These are phyloP conservation scores for Mus minutoides DNA, from an alignment of 2,797 vertebrate genomes.

Conservation along the genomic window DNA sequence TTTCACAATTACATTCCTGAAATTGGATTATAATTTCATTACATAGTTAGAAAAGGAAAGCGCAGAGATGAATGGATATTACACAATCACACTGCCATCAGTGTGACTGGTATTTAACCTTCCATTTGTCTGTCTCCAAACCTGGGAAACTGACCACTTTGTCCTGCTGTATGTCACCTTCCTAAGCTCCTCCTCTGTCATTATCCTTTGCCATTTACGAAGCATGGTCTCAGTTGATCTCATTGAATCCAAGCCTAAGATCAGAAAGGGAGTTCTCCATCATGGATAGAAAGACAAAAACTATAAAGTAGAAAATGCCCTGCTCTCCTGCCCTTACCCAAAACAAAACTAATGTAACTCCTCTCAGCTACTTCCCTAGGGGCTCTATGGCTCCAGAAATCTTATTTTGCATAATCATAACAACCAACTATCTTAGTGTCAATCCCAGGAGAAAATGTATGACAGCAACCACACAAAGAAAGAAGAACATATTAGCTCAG, in stretches of 20 bases:
- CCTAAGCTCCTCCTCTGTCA: conserved; percentile 45
- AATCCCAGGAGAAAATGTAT: not conserved
- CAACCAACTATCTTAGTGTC: not conserved
- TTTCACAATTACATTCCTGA: conserved; percentile 11
- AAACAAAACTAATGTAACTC: conserved; percentile 26
- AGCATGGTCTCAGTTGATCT: conserved; percentile 48
- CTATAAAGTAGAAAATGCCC: not conserved
- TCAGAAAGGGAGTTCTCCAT: conserved; percentile 20
- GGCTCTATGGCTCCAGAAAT: not conserved
- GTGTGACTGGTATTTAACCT: conserved; percentile 53
- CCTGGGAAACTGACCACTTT: conserved; percentile 57
- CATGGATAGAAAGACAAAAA: not conserved
- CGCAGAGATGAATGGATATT: conserved; percentile 42
- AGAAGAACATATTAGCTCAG: not conserved
- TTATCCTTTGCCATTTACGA: conserved; percentile 55
- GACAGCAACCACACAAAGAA: not conserved
- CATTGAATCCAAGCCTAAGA: conserved; percentile 46
- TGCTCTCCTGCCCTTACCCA: not conserved
- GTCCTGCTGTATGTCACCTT: conserved; percentile 11
- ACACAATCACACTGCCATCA: conserved; percentile 43
- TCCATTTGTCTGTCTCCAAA: conserved; percentile 58
- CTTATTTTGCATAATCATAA: not conserved
- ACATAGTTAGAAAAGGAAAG: not conserved
- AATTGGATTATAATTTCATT: conserved; percentile 61
- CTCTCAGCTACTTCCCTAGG: not conserved